Evolutionary conservation across 2,113 vertebrate genomes (phyloP), one percentile per base, ranked within the genome.

Genomic region (Microtus pennsylvanicus): DNA sequence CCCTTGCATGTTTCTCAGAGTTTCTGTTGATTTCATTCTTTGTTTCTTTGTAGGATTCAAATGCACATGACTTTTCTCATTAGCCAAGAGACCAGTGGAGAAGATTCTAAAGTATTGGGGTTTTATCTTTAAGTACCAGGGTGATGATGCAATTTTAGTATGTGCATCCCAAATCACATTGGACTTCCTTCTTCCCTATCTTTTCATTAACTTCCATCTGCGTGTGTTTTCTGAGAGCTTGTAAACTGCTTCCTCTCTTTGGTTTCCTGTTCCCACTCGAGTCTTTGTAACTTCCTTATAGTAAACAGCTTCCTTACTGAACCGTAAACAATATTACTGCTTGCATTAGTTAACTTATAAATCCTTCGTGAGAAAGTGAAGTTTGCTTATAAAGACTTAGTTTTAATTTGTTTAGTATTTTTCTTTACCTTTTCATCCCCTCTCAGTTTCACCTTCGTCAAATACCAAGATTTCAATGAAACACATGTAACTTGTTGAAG

Each of bases 161-260:
- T 96, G 92, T 81, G 21, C 30, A 82, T 77, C 75, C 81, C 55
- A n/a, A 96, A 42, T 94, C 28, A 47, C 24, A 3, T 0, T 16
- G 30, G 55, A 22, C 3, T 61, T 83, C 58, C 86, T 45, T 61
- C 19, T 50, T n/a, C 38, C 50, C 30, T 55, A 42, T 86, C 16
- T 16, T 7, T 82, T 65, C 80, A 88, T 81, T 81, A 93, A 13
- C 33, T 91, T 95, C 78, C 76, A 94, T 96, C 88, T 87, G 47
- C 58, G 55, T 69, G 7, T 89, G 88, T 83, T 95, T 96, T 94
- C 67, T 65, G 4, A 55, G 63, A 35, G 72, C 95, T 94, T 94
- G 91, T 97, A 96, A 97, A 97, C 69, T 35, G n/a, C 82, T 97
- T 97, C 97, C 95, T 88, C 70, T 96, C 70, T 92, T 76, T 22